Evolutionary conservation across 2,113 vertebrate species (phyloP).

Genomic region (Sphyrna mokarran): DNA sequence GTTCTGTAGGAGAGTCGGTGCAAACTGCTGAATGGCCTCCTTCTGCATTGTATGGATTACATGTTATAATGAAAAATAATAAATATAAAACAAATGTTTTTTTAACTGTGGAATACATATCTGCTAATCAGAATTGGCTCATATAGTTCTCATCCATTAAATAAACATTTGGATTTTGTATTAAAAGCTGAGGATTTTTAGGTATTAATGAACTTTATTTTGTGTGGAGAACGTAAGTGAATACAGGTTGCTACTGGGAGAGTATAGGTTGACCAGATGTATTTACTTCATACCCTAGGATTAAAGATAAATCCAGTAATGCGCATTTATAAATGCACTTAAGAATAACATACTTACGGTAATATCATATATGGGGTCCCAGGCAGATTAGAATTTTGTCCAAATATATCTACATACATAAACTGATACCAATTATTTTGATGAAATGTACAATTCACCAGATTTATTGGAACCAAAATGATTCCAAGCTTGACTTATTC

Average conservation of each 20-base stretch:
- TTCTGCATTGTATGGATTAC: too few species aligned
- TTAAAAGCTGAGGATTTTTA: neutral
- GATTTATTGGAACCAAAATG: neutral
- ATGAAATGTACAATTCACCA: neutral
- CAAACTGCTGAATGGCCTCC: too few species aligned
- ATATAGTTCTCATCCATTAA: neutral
- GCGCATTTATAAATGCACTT: neutral
- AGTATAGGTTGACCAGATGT: neutral
- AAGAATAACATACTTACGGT: neutral
- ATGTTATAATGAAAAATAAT: constrained; percentile 57
- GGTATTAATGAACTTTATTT: neutral
- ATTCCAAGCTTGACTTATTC: neutral
- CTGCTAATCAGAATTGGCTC: neutral
- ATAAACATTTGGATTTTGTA: neutral
- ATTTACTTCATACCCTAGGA: neutral
- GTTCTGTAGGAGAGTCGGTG: too few species aligned
- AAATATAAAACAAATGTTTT: constrained; percentile 64
- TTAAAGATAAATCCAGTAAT: neutral
- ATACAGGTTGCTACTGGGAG: neutral
- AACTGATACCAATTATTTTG: neutral
- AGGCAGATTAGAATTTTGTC: neutral
- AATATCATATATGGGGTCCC: neutral
- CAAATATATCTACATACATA: neutral
- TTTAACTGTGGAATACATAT: constrained; percentile 57
- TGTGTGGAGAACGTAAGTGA: neutral